Base-by-base conservation (phyloP, 1,140 invertebrate species). In the Linepithema humile region DNA sequence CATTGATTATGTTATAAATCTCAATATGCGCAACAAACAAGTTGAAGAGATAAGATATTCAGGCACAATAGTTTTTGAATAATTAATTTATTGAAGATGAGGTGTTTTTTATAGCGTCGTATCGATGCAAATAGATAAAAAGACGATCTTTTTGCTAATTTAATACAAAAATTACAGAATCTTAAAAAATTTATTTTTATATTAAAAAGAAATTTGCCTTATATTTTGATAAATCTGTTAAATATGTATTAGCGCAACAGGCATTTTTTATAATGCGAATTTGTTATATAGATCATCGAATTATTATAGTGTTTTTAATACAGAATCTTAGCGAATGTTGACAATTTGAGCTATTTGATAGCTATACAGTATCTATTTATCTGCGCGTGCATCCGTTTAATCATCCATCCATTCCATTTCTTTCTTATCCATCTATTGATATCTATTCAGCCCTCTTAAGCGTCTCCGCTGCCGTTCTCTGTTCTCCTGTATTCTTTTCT, bases 401-500 rank as follows among this genome's bases (percentile, higher is more conserved):
- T 69, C 38, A n/a, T 67, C 32, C 62, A 32, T 80, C 75, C 26
- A 20, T 35, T 20, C 23, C 9, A n/a, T 43, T 40, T 55, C 75
- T 55, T 87, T 32, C 38, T 62, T 20, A 17, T 12, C 82, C 73
- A 88, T 87, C 86, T 83, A 83, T 88, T 85, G 87, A 84, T 87
- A 87, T 90, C 88, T n/a, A 67, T 67, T 12, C 83, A 48, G 69
- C 55, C 43, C 12, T 62, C 50, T 57, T 15, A 40, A 40, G 40
- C 38, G 10, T 40, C 53, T 62, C 53, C 26, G 69, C 38, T 26
- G 10, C 74, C 78, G 50, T 70, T 53, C 2, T 69, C 35, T 12
- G 35, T 48, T 75, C 43, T 23, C 29, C 2, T 12, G n/a, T 20
- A 15, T 65, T 20, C 1, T 38, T 12, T 35, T 84, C 75, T 32